Evolutionary conservation across 2,888 invertebrate species (phyloP).

Genomic region (Lasioglossum villosulum): DNA sequence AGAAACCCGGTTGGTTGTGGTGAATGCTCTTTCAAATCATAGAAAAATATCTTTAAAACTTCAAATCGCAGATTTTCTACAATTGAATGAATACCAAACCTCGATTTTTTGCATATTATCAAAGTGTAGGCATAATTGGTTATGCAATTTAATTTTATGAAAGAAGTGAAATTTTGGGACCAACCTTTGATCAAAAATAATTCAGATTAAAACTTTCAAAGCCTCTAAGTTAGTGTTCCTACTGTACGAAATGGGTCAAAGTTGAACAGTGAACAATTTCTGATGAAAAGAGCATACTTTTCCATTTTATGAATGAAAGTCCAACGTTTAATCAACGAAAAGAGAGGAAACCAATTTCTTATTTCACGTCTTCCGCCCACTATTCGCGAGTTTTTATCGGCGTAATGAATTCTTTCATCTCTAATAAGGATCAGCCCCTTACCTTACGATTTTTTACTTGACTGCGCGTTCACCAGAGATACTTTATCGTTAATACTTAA

Average conservation of each 20-base stretch:
- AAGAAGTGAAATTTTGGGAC: background rate
- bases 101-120: background rate
- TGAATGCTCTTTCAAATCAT: background rate
- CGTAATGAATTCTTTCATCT: conserved; percentile 1
- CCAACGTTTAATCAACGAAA: background rate
- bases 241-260: background rate
- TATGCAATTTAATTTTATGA: background rate
- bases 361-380: background rate
- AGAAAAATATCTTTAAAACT: background rate
- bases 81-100: background rate
- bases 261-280: background rate
- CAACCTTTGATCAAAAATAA: background rate
- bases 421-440: conserved; percentile 1
- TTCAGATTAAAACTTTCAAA: too few species aligned
- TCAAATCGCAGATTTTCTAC: background rate
- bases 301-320: background rate
- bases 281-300: too few species aligned
- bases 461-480: background rate
- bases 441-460: background rate
- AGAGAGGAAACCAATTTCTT: background rate
- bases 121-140: background rate
- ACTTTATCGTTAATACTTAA: background rate
- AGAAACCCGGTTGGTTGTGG: background rate
- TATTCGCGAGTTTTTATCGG: background rate
- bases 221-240: background rate